Percentiles rank a stretch among this genome's conserved stretches.
These are phyloP conservation scores for Unio pictorum DNA, from an alignment of 2,888 invertebrate genomes.

Conservation along the genomic window DNA sequence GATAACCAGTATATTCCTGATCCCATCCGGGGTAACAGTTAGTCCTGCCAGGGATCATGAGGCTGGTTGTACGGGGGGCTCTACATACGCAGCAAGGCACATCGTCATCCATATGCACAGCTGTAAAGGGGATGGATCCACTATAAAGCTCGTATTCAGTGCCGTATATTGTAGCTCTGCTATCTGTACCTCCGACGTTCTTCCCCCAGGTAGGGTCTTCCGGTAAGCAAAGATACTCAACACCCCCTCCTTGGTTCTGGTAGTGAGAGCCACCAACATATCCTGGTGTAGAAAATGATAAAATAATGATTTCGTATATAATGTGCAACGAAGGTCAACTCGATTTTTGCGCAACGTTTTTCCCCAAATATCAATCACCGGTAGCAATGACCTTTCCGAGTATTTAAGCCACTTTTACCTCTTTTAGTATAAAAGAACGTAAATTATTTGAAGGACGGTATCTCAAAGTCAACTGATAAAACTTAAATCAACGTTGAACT, in stretches of 20 bases:
- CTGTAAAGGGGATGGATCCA: background rate
- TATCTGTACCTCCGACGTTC: background rate
- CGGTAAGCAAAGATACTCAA: conserved; percentile 9
- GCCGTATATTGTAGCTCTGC: conserved; percentile 3
- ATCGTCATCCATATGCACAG: conserved; percentile 1
- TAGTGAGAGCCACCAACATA: too few species aligned
- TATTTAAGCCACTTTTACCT: too few species aligned
- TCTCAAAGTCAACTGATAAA: too few species aligned
- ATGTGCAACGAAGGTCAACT: too few species aligned
- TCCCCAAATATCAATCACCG: too few species aligned
- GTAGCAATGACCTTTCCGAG: too few species aligned
- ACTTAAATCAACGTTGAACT: too few species aligned
- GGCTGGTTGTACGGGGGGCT: background rate
- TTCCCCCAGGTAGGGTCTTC: conserved; percentile 3
- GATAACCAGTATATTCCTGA: conserved; percentile 10
- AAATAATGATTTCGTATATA: too few species aligned
- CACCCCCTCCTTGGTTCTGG: conserved; percentile 1
- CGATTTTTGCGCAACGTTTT: too few species aligned
- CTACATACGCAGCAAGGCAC: conserved; percentile 11
- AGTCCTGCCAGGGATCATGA: conserved; percentile 7
- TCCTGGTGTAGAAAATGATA: too few species aligned
- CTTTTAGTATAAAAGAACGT: too few species aligned
- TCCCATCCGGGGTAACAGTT: conserved; percentile 14
- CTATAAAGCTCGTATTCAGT: conserved; percentile 5
- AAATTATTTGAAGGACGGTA: too few species aligned